Evolutionary conservation across 1,140 invertebrate species (phyloP), one percentile per base, ranked within the genome.

Genomic region (Heliconius hewitsoni): DNA sequence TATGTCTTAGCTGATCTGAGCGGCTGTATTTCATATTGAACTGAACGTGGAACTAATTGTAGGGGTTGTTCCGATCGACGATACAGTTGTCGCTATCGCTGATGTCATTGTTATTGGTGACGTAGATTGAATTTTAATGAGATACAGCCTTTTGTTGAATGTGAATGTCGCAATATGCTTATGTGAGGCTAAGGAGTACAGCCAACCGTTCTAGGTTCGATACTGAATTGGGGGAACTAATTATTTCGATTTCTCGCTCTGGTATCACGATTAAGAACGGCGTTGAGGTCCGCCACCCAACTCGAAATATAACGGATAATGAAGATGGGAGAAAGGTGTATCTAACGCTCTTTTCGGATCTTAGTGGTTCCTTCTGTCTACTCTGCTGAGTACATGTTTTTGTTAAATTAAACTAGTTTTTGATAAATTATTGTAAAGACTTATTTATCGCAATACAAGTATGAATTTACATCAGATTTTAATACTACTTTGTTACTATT

Each of bases 11-110:
- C 82, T 87, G 91, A 93, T 88, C 84, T 89, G 82, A 80, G 79
- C 84, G 81, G 87, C 86, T 90, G 91, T 93, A 91, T 91, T 89
- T 92, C 91, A 92, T 93, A 91, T 92, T 86, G 88, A 86, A 87
- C 83, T 83, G 87, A 85, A 84, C 86, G 84, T 87, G 87, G 85
- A 87, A 91, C 89, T 93, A 93, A 93, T 93, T 93, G 90, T 89
- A 77, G 81, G 85, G 88, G 87, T 83, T 82, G 88, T 82, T 78
- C 72, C 78, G 85, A 85, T 83, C 85, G 85, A 88, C 89, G 89
- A 86, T 89, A 84, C 86, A 84, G 85, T 86, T 88, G 84, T 87
- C 82, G 71, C 77, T 82, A 81, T 82, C 81, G 80, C 82, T 78
- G 84, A 84, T 79, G 79, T 75, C 73, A 83, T 84, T 84, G 82